phyloP scores from a whole-genome alignment of 2,797 vertebrate species.

The Eidolon dupreanum region DNA sequence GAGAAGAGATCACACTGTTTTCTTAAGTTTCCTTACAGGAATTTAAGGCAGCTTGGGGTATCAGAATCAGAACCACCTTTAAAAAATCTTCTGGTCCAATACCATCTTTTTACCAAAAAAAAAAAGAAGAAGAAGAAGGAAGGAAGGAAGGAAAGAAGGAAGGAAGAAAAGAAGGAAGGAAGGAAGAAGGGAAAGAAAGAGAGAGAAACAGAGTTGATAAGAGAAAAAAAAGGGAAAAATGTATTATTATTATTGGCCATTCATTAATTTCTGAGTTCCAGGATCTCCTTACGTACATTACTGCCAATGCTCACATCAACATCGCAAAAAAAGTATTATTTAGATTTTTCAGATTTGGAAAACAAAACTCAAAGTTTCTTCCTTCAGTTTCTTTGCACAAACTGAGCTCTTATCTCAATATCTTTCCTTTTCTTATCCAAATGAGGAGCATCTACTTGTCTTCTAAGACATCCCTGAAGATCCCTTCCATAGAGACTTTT shows the following conservation, averaged over 20 bases:
- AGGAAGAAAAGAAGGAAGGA: no score
- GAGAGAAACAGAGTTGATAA: background rate
- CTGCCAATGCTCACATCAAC: background rate
- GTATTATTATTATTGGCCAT: background rate
- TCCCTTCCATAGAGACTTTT: background rate
- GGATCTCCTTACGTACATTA: background rate
- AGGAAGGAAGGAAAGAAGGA: rapidly evolving
- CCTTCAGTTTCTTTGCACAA: background rate
- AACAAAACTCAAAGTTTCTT: background rate
- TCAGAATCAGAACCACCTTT: background rate
- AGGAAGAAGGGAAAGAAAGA: no score
- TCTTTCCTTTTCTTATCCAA: background rate
- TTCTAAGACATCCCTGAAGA: background rate
- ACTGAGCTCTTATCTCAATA: background rate
- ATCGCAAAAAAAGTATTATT: background rate
- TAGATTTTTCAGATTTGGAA: background rate
- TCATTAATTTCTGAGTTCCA: background rate
- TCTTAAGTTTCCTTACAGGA: background rate
- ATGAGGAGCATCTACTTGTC: background rate
- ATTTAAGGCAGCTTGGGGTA: background rate
- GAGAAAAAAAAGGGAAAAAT: background rate
- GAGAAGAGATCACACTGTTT: background rate
- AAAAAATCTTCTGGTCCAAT: background rate
- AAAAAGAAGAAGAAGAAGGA: no score
- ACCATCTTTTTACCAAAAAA: background rate